Conservation (phyloP, 1,140 invertebrate genomes). For the Drosophila pseudoananassae region DNA sequence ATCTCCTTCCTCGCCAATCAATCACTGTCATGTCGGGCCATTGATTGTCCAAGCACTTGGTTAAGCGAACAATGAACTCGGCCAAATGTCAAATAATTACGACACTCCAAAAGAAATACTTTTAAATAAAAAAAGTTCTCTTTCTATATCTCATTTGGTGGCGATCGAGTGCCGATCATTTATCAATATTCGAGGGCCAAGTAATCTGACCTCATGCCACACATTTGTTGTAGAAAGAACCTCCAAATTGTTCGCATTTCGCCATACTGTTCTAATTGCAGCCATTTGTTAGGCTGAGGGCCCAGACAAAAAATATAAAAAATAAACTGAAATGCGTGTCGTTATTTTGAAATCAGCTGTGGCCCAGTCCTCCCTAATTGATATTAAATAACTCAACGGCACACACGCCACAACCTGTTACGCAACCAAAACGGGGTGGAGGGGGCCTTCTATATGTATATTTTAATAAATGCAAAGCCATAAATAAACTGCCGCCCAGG, state of each 20-base stretch:
- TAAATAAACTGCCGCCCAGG: slow-evolving; percentile 78
- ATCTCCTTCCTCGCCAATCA: slow-evolving; percentile 30
- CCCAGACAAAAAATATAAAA: slow-evolving; percentile 4
- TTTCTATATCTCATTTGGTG: slow-evolving; percentile 19
- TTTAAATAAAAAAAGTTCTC: slow-evolving; percentile 6
- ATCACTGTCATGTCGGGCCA: slow-evolving; percentile 40
- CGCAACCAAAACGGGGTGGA: slow-evolving; percentile 3
- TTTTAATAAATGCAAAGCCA: slow-evolving; percentile 81
- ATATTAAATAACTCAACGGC: slow-evolving; percentile 73
- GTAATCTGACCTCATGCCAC: slow-evolving; percentile 62
- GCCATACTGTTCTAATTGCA: slow-evolving; percentile 81
- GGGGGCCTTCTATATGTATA: slow-evolving; percentile 14
- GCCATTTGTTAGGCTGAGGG: slow-evolving; percentile 64
- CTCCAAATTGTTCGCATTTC: slow-evolving; percentile 68
- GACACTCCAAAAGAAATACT: slow-evolving; percentile 1
- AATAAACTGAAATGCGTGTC: slow-evolving; percentile 71
- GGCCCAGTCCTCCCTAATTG: slow-evolving; percentile 62
- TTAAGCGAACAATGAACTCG: slow-evolving; percentile 36
- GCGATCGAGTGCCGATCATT: slow-evolving; percentile 61
- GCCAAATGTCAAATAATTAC: slow-evolving; percentile 53
- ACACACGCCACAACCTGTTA: slow-evolving; percentile 61
- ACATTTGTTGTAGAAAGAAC: slow-evolving; percentile 35
- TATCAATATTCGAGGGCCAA: slow-evolving; percentile 61
- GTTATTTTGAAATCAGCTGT: slow-evolving; percentile 79
- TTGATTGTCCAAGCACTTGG: slow-evolving; percentile 47